A percentile compares a stretch with the other conserved stretches of the same genome.
These are phyloP conservation scores for Temnopleurus reevesii DNA, from an alignment of 53 echinoderm and acorn worm genomes.

Conservation along the genomic window DNA sequence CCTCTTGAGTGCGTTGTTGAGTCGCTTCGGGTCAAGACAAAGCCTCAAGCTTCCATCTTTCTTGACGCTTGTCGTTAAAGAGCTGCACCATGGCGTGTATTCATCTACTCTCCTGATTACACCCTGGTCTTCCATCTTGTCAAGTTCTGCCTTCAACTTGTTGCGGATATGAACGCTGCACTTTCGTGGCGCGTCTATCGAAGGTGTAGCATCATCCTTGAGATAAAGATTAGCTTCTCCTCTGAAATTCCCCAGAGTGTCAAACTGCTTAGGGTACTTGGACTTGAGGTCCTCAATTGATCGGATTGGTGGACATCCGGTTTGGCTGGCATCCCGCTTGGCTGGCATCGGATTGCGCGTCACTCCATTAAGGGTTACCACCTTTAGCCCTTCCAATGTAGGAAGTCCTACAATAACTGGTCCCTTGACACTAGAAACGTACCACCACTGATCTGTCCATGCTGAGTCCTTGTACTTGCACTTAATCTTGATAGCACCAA, in stretches of 20 bases:
- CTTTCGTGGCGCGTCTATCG: slow-evolving; percentile 45
- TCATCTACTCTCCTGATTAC: slow-evolving; percentile 57
- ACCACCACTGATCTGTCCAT: slow-evolving; percentile 52
- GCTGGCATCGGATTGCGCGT: not conserved
- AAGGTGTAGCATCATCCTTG: slow-evolving; percentile 60
- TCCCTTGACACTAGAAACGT: slow-evolving; percentile 66
- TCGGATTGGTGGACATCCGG: no score
- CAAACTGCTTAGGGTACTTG: slow-evolving; percentile 63
- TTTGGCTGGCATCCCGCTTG: not conserved
- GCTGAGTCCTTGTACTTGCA: no score
- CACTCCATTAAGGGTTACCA: slow-evolving; percentile 63
- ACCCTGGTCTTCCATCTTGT: slow-evolving; percentile 51
- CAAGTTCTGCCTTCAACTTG: slow-evolving; percentile 58
- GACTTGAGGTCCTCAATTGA: no score
- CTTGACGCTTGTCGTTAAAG: slow-evolving; percentile 54
- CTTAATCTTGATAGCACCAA: no score
- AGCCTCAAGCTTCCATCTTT: slow-evolving; percentile 56
- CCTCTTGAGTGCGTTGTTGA: slow-evolving; percentile 44
- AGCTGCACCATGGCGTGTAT: slow-evolving; percentile 73
- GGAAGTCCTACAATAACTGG: slow-evolving; percentile 67
- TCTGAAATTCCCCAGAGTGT: slow-evolving; percentile 66
- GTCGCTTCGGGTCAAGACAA: slow-evolving; percentile 55
- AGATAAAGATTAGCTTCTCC: slow-evolving; percentile 53
- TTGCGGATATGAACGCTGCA: slow-evolving; percentile 61
- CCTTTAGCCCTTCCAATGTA: slow-evolving; percentile 48